Evolutionary conservation across 2,113 vertebrate genomes (phyloP), one percentile per base, ranked within the genome.

Genomic region (Gadus macrocephalus): DNA sequence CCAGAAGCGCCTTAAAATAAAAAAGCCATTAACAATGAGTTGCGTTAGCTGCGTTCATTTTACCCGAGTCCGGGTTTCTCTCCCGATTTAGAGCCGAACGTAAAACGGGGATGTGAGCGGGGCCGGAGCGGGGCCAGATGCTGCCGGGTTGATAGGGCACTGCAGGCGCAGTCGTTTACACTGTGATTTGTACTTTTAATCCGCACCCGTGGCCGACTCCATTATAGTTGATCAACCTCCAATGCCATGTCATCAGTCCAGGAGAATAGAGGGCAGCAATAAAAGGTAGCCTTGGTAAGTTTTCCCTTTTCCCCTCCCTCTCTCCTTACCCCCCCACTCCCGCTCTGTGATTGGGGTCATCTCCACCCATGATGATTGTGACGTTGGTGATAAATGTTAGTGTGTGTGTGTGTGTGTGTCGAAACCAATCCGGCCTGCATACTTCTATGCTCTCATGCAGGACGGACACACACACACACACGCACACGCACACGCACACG

Each of bases 291-390:
- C 83, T 78, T 79, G 78, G 67, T 35, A 35, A 55, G 53, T 16
- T 55, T 55, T 55, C 53, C 16, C 16, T 55, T 55, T 55, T 55
- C 16, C 31, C 31, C 16, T 55, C 3, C 53, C 53, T 55, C 16
- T 55, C 31, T 1, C 12, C 12, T 12, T 12, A 3, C 5, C 53
- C 5, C 31, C 3, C 12, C 2, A 49, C 70, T 65, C 73, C 60
- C 66, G 60, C 67, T 66, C 71, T 80, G 73, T 88, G 82, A 88
- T 90, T 89, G 90, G 84, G 88, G 89, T 90, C 87, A 85, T 85
- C 83, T 73, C 71, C 74, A 64, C 88, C 83, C 83, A 90, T 87
- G 67, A 71, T 84, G 71, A 7, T 73, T 42, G 81, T 28, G 28
- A 70, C 81, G 85, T 82, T 73, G 65, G 70, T 75, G 79, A 86